Conservation (phyloP, 2,113 vertebrate genomes). For the Myotis lucifugus region DNA sequence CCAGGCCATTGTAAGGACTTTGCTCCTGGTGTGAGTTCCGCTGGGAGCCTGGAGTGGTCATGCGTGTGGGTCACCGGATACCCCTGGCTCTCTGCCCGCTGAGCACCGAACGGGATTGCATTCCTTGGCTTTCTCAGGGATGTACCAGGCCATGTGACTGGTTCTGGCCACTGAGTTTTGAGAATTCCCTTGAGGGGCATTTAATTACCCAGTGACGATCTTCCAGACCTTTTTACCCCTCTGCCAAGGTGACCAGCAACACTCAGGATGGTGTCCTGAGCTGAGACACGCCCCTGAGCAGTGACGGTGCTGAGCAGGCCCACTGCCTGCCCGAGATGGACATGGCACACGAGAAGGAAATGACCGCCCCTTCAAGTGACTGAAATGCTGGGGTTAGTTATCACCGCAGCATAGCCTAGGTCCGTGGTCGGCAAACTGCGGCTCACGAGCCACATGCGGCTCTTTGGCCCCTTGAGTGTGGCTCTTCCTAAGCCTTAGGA, state of each 20-base stretch:
- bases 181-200: not conserved
- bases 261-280: not conserved
- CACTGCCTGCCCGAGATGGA: not conserved
- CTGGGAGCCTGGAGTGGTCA: not conserved
- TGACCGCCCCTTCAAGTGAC: not conserved
- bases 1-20: not conserved
- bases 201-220: not conserved
- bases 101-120: not conserved
- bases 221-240: not conserved
- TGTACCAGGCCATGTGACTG: not conserved
- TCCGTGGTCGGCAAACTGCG: no score
- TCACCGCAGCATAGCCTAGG: not conserved
- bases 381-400: not conserved
- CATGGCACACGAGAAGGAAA: not conserved
- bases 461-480: no score
- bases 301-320: not conserved
- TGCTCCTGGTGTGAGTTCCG: not conserved
- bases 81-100: not conserved
- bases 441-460: no score
- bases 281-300: not conserved
- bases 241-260: not conserved
- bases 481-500: no score
- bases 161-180: not conserved
- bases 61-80: rapidly evolving
- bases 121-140: not conserved